Conservation (phyloP, 1,140 invertebrate species). For the Ladona fulva region DNA sequence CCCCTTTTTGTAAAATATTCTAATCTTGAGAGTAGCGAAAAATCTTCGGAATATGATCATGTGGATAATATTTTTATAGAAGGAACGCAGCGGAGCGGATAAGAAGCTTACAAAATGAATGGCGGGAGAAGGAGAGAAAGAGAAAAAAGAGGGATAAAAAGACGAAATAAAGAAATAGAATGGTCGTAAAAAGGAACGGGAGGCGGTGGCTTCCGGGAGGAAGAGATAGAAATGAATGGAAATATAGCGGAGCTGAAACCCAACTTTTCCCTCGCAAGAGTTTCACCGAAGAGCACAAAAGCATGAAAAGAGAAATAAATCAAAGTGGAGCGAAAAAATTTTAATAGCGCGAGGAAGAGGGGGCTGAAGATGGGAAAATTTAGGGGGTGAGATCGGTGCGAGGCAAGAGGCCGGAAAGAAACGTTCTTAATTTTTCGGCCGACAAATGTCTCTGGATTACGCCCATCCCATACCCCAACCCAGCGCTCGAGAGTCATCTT, state of each 20-base stretch:
- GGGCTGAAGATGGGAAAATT: not conserved
- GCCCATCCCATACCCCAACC: no score
- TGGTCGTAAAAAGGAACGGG: not conserved
- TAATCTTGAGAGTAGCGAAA: no score
- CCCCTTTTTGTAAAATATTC: no score
- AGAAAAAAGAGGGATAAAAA: not conserved
- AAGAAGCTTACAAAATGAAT: not conserved
- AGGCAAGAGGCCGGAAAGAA: not conserved
- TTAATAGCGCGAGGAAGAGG: not conserved
- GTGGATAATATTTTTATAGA: no score
- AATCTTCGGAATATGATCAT: no score
- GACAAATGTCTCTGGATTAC: not conserved
- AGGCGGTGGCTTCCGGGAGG: not conserved
- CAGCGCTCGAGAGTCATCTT: no score
- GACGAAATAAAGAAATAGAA: not conserved
- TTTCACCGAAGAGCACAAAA: not conserved
- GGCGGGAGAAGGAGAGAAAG: not conserved
- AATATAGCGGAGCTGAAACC: no score
- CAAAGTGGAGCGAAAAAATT: not conserved
- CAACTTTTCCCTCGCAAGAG: not conserved
- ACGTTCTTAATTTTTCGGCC: slow-evolving; percentile 6
- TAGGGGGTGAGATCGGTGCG: not conserved
- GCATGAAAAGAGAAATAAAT: not conserved
- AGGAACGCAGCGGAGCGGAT: not conserved
- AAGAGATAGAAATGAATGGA: not conserved